A percentile compares a stretch with the other conserved stretches of the same genome.
Conservation (phyloP, 2,888 invertebrate genomes). For the Noctua janthina region DNA sequence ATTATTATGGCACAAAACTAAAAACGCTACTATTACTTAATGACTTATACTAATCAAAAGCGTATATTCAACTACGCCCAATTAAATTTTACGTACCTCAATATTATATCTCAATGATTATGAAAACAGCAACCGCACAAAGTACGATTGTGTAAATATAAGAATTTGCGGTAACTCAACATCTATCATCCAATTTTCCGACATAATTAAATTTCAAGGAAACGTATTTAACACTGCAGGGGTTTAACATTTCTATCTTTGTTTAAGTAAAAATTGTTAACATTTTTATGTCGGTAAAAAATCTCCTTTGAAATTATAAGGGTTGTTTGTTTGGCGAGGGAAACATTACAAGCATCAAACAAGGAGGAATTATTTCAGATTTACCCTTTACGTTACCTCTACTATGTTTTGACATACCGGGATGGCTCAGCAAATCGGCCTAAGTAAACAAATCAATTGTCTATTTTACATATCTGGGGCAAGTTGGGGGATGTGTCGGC, state of each 20-base stretch:
- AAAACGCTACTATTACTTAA: not conserved
- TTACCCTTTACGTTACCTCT: conserved; percentile 29
- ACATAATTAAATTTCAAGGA: conserved; percentile 48
- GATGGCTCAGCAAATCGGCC: conserved; percentile 66
- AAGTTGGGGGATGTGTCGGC: conserved; percentile 68
- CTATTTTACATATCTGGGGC: conserved; percentile 74
- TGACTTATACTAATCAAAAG: not conserved
- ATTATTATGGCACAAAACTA: no score
- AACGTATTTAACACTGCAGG: conserved; percentile 44
- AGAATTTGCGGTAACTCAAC: conserved; percentile 39
- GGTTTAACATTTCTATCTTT: conserved; percentile 32
- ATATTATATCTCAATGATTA: conserved; percentile 18
- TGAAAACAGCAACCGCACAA: conserved; percentile 21
- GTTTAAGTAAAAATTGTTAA: conserved; percentile 36
- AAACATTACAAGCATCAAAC: conserved; percentile 27
- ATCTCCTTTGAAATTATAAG: conserved; percentile 24
- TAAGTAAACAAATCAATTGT: conserved; percentile 74
- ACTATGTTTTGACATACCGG: conserved; percentile 34
- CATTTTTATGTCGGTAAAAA: conserved; percentile 36
- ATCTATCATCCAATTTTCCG: conserved; percentile 10
- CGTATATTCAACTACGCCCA: not conserved
- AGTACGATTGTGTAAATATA: conserved; percentile 38
- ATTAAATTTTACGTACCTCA: not conserved
- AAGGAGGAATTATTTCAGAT: conserved; percentile 27
- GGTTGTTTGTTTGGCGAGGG: conserved; percentile 31